These are phyloP conservation scores for Adela reaumurella DNA, from an alignment of 2,888 invertebrate genomes.

Conservation along the genomic window DNA sequence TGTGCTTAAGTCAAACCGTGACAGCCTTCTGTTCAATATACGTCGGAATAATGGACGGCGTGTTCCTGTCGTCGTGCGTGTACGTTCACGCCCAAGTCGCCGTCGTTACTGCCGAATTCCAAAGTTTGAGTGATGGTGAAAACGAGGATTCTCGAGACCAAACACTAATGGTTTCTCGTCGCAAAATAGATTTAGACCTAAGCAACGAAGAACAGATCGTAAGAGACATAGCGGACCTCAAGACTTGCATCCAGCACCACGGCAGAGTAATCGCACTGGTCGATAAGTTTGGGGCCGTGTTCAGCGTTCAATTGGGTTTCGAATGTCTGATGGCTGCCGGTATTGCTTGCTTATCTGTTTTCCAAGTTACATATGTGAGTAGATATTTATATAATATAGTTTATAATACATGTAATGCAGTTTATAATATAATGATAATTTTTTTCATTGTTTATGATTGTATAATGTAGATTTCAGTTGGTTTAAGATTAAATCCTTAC, in stretches of 20 bases:
- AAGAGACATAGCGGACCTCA: not conserved
- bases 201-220: no score
- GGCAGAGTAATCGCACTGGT: not conserved
- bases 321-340: not conserved
- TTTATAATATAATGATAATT: no score
- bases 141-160: no score
- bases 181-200: no score
- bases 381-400: no score
- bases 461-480: no score
- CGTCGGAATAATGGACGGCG: not conserved
- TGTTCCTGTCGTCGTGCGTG: not conserved
- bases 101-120: not conserved
- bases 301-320: not conserved
- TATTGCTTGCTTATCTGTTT: not conserved
- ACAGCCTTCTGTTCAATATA: not conserved
- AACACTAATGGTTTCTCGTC: no score
- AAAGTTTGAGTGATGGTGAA: not conserved
- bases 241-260: not conserved
- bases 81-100: not conserved
- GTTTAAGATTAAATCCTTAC: no score
- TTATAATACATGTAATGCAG: no score
- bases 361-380: not conserved
- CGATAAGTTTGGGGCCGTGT: not conserved
- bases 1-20: not conserved
- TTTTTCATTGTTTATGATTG: no score